A percentile compares a stretch with the other conserved stretches of the same genome.
phyloP scores from a whole-genome alignment of 2,888 invertebrate genomes.

The Encarsia formosa region DNA sequence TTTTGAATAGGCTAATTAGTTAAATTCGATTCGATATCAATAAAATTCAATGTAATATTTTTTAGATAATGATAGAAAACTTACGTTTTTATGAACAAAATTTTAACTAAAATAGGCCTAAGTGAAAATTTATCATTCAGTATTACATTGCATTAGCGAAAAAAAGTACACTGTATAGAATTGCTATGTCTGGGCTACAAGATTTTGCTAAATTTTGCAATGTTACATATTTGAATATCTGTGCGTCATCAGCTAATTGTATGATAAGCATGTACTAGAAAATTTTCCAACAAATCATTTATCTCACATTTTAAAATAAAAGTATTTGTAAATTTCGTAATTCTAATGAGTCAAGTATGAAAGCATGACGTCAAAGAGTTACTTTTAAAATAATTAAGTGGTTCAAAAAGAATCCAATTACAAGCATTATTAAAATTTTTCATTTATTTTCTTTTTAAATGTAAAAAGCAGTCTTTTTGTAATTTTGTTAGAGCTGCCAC shows the following conservation, averaged over 20 bases:
- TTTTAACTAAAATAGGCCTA: conserved; percentile 11
- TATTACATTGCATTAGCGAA: conserved; percentile 10
- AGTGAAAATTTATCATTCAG: conserved; percentile 12
- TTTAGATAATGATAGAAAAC: neutral
- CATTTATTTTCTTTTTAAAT: no score
- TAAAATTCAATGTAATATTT: no score
- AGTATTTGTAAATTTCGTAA: no score
- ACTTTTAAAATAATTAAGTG: no score
- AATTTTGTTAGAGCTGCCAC: no score
- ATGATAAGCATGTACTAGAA: conserved; percentile 16
- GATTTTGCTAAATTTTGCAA: conserved; percentile 15
- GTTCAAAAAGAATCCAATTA: no score
- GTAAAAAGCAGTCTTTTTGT: no score
- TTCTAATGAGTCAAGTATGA: no score
- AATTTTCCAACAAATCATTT: conserved; percentile 7
- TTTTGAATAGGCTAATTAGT: no score
- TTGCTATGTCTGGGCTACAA: conserved; percentile 9
- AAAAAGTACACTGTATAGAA: conserved; percentile 10
- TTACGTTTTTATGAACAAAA: conserved; percentile 1
- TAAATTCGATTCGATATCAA: no score
- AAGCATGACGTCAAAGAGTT: no score
- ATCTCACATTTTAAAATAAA: neutral
- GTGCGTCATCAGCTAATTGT: conserved; percentile 15
- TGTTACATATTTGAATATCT: conserved; percentile 15
- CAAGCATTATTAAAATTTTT: no score